phyloP scores from a whole-genome alignment of 2,888 invertebrate species.

The Fissipunctia ypsillon region DNA sequence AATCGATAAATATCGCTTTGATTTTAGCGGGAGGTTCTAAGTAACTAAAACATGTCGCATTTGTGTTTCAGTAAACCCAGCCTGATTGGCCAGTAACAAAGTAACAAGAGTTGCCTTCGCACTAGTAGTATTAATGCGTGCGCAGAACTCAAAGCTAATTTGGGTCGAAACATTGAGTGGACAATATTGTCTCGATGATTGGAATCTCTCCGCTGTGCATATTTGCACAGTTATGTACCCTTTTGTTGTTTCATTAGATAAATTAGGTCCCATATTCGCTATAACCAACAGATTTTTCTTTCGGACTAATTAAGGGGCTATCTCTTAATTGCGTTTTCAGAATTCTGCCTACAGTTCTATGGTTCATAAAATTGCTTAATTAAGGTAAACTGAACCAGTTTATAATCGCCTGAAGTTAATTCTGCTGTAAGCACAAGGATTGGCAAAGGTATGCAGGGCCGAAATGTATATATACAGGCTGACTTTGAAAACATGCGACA shows the following conservation, averaged over 20 bases:
- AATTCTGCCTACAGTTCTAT: not conserved
- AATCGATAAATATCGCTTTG: not conserved
- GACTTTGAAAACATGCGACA: no score
- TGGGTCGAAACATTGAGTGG: conserved; percentile 35
- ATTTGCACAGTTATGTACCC: conserved; percentile 24
- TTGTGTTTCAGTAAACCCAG: conserved; percentile 10
- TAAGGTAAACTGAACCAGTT: not conserved
- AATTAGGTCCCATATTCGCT: conserved; percentile 4
- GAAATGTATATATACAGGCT: no score
- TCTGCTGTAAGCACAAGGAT: not conserved
- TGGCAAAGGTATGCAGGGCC: not conserved
- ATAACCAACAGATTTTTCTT: not conserved
- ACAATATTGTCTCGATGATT: conserved; percentile 49
- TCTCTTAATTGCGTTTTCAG: not conserved
- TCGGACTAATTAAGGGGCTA: not conserved
- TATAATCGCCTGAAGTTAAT: not conserved
- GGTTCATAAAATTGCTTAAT: not conserved
- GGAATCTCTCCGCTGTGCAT: conserved; percentile 32
- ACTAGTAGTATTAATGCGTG: conserved; percentile 46
- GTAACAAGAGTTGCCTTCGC: conserved; percentile 32
- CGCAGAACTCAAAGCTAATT: conserved; percentile 55
- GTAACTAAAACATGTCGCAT: conserved; percentile 1
- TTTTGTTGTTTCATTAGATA: conserved; percentile 30
- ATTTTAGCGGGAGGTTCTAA: not conserved
- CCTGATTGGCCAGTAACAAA: conserved; percentile 40